Evolutionary conservation across 2,797 vertebrate genomes (phyloP).

Genomic region (Picus viridis): DNA sequence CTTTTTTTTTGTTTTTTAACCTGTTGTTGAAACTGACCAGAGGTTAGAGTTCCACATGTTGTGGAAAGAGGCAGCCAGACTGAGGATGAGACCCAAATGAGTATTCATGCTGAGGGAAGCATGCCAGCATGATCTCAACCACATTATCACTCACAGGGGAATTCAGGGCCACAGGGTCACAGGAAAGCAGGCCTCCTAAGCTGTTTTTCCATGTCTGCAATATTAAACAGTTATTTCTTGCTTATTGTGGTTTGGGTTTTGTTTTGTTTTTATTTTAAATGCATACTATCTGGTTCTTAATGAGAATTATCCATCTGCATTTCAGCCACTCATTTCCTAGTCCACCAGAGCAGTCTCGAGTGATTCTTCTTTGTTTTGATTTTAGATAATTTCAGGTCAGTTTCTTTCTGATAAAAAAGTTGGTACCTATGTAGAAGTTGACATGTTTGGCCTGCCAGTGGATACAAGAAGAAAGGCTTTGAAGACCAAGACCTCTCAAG

Average conservation of each 20-base stretch:
- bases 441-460: slow-evolving; percentile 97
- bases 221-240: background rate
- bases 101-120: background rate
- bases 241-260: background rate
- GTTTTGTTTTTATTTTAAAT: background rate
- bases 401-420: slow-evolving; percentile 98
- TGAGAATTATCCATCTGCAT: background rate
- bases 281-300: background rate
- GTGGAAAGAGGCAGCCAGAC: background rate
- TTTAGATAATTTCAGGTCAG: slow-evolving; percentile 96
- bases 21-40: background rate
- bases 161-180: background rate
- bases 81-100: background rate
- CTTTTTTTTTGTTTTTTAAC: background rate
- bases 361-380: background rate
- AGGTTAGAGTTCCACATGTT: background rate
- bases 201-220: background rate
- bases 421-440: slow-evolving; percentile 94
- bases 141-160: background rate
- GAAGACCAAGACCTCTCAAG: slow-evolving; percentile 95
- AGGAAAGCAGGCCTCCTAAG: background rate
- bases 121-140: background rate
- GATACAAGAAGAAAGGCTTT: slow-evolving; percentile 96
- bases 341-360: background rate
- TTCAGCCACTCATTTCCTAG: background rate